Evolutionary conservation across 2,888 invertebrate genomes (phyloP), one percentile per base, ranked within the genome.

Genomic region (Eupithecia dodoneata): DNA sequence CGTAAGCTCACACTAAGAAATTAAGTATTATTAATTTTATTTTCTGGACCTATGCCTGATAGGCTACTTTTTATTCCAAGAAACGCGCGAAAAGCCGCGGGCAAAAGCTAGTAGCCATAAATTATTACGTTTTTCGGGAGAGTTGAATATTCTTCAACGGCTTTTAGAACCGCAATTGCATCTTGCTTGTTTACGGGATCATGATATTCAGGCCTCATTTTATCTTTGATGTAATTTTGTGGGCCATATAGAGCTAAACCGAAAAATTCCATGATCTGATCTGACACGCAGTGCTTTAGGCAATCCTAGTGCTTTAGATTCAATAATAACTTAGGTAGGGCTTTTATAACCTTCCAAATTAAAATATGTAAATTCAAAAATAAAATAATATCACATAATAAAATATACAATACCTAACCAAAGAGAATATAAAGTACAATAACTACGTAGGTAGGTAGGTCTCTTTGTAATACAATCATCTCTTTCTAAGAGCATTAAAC

Each of bases 221-320:
- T 83, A 85, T 96, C 95, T 81, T 90, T 91, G n/a, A 96, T 89
- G 73, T 94, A 95, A 86, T 94, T 93, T 85, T 94, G 93, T 71
- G 94, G 91, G 2, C 96, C 96, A 83, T 91, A 94, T 47, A 85
- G 81, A 70, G 96, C 95, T 42, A 94, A 77, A 44, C 96, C 96
- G 83, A 96, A 95, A 87, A 95, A 96, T 83, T 96, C 96, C 96
- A 96, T 96, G 13, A 42, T 41, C 7, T 96, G 13, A 42, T 41
- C 7, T 18, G 55, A 18, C 9, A 18, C 55, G 18, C 55, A 18
- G 55, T 18, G n/a, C 18, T 7, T 2, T 59, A 18, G 7, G n/a
- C 18, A 59, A 59, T 18, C 55, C 55, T 59, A 59, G 9, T 49
- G 12, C 47, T 45, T 45, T 45, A 45, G 45, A 30, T 30, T 30